These are phyloP conservation scores for Drepanosiphum platanoidis DNA, from an alignment of 2,888 invertebrate species.

Conservation along the genomic window DNA sequence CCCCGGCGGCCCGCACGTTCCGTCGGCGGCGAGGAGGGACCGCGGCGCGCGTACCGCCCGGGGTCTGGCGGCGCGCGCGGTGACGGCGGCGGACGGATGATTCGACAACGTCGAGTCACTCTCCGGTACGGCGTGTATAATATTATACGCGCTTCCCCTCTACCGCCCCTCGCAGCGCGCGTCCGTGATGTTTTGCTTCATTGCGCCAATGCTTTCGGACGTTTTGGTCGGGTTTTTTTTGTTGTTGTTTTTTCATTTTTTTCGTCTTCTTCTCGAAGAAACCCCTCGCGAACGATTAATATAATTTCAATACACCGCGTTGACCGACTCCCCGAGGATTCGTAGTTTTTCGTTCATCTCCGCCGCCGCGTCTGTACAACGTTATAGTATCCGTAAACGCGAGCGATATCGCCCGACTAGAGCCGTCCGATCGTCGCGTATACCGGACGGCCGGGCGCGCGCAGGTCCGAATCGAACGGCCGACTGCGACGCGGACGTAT, in stretches of 20 bases:
- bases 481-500: too few species aligned
- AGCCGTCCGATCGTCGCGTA: too few species aligned
- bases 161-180: not conserved
- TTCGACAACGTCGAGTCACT: slow-evolving; percentile 45
- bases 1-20: slow-evolving; percentile 19
- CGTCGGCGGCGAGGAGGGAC: not conserved
- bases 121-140: not conserved
- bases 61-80: slow-evolving; percentile 47
- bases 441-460: too few species aligned
- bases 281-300: not conserved
- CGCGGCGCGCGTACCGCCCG: slow-evolving; percentile 25
- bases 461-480: too few species aligned
- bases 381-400: too few species aligned
- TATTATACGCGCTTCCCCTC: not conserved
- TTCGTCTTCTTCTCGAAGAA: not conserved
- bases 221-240: not conserved
- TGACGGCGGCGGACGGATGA: slow-evolving; percentile 27
- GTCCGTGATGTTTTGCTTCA: slow-evolving; percentile 33
- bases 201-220: slow-evolving; percentile 35
- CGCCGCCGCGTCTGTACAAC: too few species aligned
- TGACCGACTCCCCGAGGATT: not conserved
- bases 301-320: not conserved
- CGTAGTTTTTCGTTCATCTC: too few species aligned
- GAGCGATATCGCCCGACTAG: too few species aligned
- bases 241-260: too few species aligned